A percentile compares a stretch with the other conserved stretches of the same genome.
These are phyloP conservation scores for Coendou prehensilis DNA, from an alignment of 2,797 vertebrate genomes.

Conservation along the genomic window DNA sequence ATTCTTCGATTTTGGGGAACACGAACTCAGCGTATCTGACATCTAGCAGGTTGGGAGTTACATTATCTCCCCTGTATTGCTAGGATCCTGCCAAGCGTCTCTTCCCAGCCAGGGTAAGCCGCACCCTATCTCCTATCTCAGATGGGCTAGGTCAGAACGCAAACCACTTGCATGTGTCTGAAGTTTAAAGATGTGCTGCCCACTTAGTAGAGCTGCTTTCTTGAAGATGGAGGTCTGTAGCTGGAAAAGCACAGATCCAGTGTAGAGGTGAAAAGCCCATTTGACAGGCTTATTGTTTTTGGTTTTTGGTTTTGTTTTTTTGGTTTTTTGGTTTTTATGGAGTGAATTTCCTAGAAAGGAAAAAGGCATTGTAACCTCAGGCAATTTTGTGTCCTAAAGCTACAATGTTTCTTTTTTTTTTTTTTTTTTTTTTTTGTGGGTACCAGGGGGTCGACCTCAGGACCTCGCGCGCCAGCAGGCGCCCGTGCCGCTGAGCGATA, in stretches of 20 bases:
- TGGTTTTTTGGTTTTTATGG: not conserved
- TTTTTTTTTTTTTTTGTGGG: too few relatives aligned
- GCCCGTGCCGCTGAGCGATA: too few relatives aligned
- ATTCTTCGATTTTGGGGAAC: too few relatives aligned
- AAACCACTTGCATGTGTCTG: not conserved
- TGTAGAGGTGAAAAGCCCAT: not conserved
- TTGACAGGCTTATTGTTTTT: not conserved
- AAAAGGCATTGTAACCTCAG: not conserved
- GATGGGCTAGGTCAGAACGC: not conserved
- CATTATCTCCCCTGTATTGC: too few relatives aligned
- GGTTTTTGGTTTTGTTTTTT: too few relatives aligned
- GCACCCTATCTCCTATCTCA: not conserved
- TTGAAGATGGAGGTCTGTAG: not conserved
- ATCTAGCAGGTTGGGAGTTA: too few relatives aligned
- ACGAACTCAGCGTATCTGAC: not conserved
- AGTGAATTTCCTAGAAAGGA: not conserved
- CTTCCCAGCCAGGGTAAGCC: not conserved
- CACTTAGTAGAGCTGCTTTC: not conserved
- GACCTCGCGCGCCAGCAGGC: too few relatives aligned
- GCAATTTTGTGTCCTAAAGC: not conserved
- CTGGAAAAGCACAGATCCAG: not conserved
- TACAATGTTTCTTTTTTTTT: not conserved
- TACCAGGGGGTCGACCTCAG: too few relatives aligned
- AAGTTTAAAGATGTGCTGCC: not conserved
- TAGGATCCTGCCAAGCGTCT: not conserved